Conservation (phyloP, 2,113 vertebrate species). For the Petromus typicus region DNA sequence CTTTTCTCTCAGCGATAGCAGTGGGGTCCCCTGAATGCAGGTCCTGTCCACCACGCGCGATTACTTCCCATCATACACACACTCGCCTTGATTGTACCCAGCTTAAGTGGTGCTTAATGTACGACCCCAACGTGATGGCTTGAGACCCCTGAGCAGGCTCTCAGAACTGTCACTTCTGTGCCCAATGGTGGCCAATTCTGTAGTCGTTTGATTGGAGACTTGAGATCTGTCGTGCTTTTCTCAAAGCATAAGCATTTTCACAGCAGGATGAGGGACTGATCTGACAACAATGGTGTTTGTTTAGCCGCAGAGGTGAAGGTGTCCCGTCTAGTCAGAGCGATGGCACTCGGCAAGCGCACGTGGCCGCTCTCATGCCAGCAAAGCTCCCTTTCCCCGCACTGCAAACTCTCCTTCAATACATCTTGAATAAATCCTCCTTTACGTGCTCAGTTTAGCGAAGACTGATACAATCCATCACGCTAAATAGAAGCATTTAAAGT, state of each 20-base stretch:
- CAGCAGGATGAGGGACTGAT: neutral
- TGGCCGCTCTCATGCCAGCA: neutral
- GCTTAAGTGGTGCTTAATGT: accelerated
- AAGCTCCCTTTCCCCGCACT: neutral
- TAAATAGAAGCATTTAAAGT: neutral
- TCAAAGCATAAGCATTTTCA: neutral
- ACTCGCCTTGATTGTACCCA: accelerated
- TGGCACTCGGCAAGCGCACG: neutral
- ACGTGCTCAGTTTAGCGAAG: slow-evolving; percentile 60
- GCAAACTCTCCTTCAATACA: neutral
- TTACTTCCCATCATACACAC: accelerated
- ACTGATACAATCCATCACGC: slow-evolving; percentile 53
- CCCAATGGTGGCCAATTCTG: accelerated
- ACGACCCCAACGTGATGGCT: neutral
- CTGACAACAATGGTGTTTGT: neutral
- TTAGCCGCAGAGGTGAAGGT: neutral
- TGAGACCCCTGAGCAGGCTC: accelerated
- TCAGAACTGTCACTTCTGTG: accelerated
- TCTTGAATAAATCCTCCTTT: slow-evolving; percentile 40
- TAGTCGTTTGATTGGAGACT: neutral
- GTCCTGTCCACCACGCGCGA: accelerated
- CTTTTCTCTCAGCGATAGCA: accelerated
- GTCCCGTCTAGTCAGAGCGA: neutral
- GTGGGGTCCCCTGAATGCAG: accelerated
- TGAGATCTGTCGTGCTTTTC: neutral